Base-by-base conservation (phyloP, 2,888 invertebrate species). In the Ectropis crepuscularia region DNA sequence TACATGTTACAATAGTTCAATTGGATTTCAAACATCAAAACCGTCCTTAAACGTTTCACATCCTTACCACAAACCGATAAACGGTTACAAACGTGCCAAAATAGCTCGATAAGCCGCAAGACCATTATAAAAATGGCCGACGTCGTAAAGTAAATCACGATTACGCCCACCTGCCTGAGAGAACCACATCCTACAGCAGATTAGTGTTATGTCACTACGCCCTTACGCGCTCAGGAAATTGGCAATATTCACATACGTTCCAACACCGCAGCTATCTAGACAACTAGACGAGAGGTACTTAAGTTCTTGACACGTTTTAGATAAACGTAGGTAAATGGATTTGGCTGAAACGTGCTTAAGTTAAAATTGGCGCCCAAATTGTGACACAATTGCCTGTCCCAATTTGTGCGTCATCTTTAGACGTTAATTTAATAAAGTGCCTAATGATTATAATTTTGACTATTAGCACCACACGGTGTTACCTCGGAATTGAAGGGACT, bases 231-330 rank as follows among this genome's bases (percentile, higher is more conserved):
- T 58, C 67, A 53, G 67, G 65, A 70, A 68, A 70, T 70, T 65
- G 70, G 70, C 62, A 66, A 70, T 70, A 70, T 65, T 65, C 67
- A 42, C 64, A 51, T 39, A 55, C 45, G 61, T 37, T 50, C 53
- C 61, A 37, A 48, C 42, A 46, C 43, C 58, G 49, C 45, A 58
- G 58, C 28, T 46, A 45, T 43, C 53, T 58, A 54, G 43, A 54
- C 58, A 37, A 53, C 46, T n/a, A 46, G 12, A 46, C 37, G 46
- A 54, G 9, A 47, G 46, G 41, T 63, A 48, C 57, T 48, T 57
- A 28, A 53, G 48, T 53, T 48, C 51, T 36, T 46, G 45, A 61
- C 12, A 50, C 16, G 7, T 50, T 28, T 57, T 41, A 51, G n/a
- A 57, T 57, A 46, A 61, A 48, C n/a, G 60, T 11, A 43, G 36